A percentile compares a stretch with the other conserved stretches of the same genome.
Evolutionary conservation across 2,888 invertebrate species (phyloP).

Genomic region (Lasioglossum pauxillum): DNA sequence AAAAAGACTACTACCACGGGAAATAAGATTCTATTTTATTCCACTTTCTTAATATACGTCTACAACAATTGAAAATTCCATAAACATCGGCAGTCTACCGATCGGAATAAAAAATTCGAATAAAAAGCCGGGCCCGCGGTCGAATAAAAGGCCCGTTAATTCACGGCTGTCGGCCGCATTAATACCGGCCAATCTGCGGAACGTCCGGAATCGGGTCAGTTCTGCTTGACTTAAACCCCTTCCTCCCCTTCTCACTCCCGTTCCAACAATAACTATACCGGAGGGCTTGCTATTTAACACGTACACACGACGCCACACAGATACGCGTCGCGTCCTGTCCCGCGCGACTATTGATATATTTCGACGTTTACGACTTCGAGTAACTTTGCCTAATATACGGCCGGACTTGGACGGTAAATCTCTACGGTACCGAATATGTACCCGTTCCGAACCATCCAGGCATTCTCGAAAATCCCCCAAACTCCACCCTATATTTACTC

Average conservation of each 20-base stretch:
- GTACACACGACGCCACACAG: constrained; percentile 44
- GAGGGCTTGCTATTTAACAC: constrained; percentile 66
- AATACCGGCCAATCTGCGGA: constrained; percentile 63
- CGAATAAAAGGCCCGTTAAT: constrained; percentile 54
- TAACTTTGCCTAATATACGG: constrained; percentile 80
- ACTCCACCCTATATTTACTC: background rate
- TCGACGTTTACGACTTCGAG: constrained; percentile 81
- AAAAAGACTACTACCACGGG: too few relatives aligned
- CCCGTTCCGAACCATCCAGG: constrained; percentile 51
- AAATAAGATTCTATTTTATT: too few relatives aligned
- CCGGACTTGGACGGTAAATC: constrained; percentile 78
- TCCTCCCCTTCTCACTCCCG: background rate
- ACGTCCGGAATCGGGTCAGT: constrained; percentile 63
- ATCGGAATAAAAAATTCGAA: constrained; percentile 22
- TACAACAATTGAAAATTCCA: too few relatives aligned
- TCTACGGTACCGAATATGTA: constrained; percentile 72
- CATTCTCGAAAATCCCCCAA: constrained; percentile 42
- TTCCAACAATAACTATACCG: constrained; percentile 56
- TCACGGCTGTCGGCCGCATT: constrained; percentile 37
- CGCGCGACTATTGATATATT: constrained; percentile 80
- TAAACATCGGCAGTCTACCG: too few relatives aligned
- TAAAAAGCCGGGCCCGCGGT: constrained; percentile 23
- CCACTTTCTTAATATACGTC: too few relatives aligned
- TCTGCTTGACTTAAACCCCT: constrained; percentile 53
- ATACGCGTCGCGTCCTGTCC: constrained; percentile 31